phyloP scores from a whole-genome alignment of 2,888 invertebrate species.

The Epicampocera succincta region DNA sequence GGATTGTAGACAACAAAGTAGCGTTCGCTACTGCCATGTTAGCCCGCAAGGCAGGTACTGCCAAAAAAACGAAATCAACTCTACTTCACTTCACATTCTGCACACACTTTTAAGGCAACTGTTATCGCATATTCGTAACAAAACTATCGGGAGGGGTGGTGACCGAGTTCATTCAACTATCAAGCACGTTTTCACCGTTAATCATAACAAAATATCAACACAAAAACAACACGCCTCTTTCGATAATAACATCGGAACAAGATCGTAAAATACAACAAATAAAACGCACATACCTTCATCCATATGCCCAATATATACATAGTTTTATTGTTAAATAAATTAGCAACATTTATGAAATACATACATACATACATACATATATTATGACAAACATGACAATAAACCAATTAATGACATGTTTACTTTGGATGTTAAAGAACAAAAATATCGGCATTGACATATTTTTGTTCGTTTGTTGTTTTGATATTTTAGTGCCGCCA shows the following conservation, averaged over 20 bases:
- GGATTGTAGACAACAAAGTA: no score
- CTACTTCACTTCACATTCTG: no score
- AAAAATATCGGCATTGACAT: neutral
- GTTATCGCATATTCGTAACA: neutral
- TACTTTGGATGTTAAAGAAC: neutral
- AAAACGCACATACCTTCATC: slow-evolving; percentile 2
- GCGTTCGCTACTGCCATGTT: no score
- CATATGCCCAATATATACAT: no score
- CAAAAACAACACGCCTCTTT: neutral
- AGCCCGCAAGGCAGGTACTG: no score
- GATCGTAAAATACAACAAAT: slow-evolving; percentile 16
- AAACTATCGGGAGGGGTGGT: neutral
- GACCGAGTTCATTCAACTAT: neutral
- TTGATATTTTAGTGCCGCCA: neutral
- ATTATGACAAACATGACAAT: slow-evolving; percentile 17
- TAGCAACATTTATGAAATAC: neutral
- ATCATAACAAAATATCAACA: neutral
- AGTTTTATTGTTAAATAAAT: slow-evolving; percentile 32
- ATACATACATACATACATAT: no score
- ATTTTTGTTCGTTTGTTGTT: neutral
- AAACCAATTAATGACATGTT: neutral
- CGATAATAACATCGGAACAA: slow-evolving; percentile 10
- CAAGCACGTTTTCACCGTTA: neutral
- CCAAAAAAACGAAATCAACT: no score
- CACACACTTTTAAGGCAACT: neutral